These are phyloP conservation scores for Caenorhabditis macrosperma DNA, from an alignment of 2,888 invertebrate species.

Conservation along the genomic window DNA sequence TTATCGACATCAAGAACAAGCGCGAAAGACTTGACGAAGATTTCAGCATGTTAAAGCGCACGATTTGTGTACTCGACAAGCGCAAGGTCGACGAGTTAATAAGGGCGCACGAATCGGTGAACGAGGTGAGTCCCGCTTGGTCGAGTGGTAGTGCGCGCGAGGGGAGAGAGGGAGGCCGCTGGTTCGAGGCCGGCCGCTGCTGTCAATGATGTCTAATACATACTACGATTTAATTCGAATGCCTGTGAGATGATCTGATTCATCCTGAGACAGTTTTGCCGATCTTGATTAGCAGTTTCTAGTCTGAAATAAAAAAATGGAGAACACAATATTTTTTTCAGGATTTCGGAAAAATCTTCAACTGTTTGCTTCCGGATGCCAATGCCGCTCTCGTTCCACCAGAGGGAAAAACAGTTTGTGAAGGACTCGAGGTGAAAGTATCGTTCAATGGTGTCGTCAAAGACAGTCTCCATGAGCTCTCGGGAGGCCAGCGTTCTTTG, in stretches of 20 bases:
- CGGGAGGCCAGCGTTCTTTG: conserved; percentile 88
- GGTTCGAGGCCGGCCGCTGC: conserved; percentile 34
- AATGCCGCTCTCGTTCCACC: conserved; percentile 88
- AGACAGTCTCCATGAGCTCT: conserved; percentile 94
- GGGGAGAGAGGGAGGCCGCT: neutral
- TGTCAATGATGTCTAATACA: conserved; percentile 57
- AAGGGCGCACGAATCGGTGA: conserved; percentile 89
- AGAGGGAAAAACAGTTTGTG: conserved; percentile 86
- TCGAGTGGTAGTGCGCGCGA: conserved; percentile 34
- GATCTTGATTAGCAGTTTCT: too few relatives aligned
- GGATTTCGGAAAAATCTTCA: conserved; percentile 96
- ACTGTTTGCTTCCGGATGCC: conserved; percentile 91
- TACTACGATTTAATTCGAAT: conserved; percentile 68
- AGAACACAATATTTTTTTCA: too few relatives aligned
- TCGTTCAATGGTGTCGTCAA: conserved; percentile 96
- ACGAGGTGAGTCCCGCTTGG: conserved; percentile 82
- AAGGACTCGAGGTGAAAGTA: conserved; percentile 92
- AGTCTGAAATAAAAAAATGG: too few relatives aligned
- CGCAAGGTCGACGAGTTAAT: conserved; percentile 90
- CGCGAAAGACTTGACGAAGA: conserved; percentile 87
- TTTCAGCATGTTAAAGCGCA: conserved; percentile 86
- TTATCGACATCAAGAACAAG: conserved; percentile 86
- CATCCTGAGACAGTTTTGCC: conserved; percentile 58
- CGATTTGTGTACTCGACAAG: conserved; percentile 91
- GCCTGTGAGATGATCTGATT: conserved; percentile 51